phyloP scores from a whole-genome alignment of 2,888 invertebrate species.

The Lasioglossum figueresi region DNA sequence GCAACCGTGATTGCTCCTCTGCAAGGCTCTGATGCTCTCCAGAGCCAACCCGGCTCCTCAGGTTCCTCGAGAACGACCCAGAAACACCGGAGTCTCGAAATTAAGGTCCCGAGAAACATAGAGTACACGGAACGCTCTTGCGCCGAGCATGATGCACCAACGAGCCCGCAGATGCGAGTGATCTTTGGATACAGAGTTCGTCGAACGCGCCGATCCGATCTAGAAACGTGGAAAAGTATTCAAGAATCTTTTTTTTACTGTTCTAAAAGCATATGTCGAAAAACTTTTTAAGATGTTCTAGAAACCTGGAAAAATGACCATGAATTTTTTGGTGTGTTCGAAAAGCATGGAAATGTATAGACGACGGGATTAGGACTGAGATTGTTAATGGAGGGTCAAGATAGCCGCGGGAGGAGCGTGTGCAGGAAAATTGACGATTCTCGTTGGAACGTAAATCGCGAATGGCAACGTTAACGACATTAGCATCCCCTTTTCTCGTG shows the following conservation, averaged over 20 bases:
- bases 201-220: background rate
- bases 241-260: too few relatives aligned
- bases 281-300: too few relatives aligned
- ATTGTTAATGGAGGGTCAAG: background rate
- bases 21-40: conserved; percentile 7
- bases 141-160: too few relatives aligned
- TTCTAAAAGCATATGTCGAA: too few relatives aligned
- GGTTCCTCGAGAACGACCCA: background rate
- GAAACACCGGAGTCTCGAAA: background rate
- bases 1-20: conserved; percentile 27
- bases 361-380: background rate
- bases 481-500: background rate
- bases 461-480: conserved; percentile 22
- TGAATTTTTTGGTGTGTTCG: background rate
- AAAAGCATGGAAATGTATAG: too few relatives aligned
- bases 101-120: background rate
- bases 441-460: conserved; percentile 10
- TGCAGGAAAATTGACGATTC: background rate
- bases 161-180: background rate
- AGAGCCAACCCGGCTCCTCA: background rate
- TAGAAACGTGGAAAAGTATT: too few relatives aligned
- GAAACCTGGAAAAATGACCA: background rate
- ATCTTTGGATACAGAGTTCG: background rate
- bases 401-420: background rate
- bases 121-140: background rate